phyloP scores from a whole-genome alignment of 2,888 invertebrate species.

The Chirona hameri region DNA sequence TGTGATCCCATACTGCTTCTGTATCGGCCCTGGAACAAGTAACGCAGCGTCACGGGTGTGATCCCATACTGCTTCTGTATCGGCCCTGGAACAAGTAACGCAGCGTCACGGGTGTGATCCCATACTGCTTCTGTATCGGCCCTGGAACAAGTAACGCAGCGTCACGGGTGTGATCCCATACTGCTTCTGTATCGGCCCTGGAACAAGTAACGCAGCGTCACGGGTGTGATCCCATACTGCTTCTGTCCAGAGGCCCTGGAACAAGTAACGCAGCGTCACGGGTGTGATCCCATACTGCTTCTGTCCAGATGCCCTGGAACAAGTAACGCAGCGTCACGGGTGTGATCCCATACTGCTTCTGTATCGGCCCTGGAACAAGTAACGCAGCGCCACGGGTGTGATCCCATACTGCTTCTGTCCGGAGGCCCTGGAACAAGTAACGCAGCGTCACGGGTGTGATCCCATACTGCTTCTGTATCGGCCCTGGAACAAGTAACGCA shows the following conservation, averaged over 20 bases:
- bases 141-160: no score
- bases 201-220: neutral
- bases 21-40: no score
- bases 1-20: constrained; percentile 44
- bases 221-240: constrained; percentile 44
- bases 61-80: constrained; percentile 44
- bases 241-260: no score
- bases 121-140: constrained; percentile 44
- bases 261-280: neutral
- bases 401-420: constrained; percentile 44
- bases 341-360: constrained; percentile 44
- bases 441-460: neutral
- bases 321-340: neutral
- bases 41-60: neutral
- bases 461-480: constrained; percentile 44
- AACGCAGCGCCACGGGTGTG: neutral
- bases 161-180: neutral
- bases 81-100: no score
- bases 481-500: no score
- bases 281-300: constrained; percentile 44
- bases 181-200: constrained; percentile 44
- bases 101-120: neutral
- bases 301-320: no score
- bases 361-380: no score
- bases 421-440: no score